These are phyloP conservation scores for Pollachius pollachius DNA, from an alignment of 2,113 vertebrate species.

Conservation along the genomic window DNA sequence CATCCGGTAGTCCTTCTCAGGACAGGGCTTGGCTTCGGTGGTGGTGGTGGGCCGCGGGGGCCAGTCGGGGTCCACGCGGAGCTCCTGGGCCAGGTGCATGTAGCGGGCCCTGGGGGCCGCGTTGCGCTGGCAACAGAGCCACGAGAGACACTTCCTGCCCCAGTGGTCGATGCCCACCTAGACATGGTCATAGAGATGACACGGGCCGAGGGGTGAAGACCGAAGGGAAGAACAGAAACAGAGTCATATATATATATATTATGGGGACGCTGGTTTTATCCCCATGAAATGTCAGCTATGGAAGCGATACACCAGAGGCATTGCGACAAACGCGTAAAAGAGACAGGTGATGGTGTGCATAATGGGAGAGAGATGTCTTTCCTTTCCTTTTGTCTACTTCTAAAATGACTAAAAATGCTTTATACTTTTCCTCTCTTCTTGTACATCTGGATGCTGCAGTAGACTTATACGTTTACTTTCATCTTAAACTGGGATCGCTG, in stretches of 20 bases:
- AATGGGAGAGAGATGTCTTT: background rate
- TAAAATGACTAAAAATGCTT: background rate
- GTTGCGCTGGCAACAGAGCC: conserved; percentile 72
- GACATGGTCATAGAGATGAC: background rate
- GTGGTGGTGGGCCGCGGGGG: conserved; percentile 95
- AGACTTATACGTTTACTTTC: no score
- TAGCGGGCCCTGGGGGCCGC: conserved; percentile 89
- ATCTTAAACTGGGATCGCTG: no score
- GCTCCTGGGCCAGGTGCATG: conserved; percentile 94
- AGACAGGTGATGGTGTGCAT: background rate
- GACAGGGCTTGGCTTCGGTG: conserved; percentile 85
- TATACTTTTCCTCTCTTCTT: no score
- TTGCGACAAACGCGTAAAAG: background rate
- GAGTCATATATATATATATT: no score
- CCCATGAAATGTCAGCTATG: no score
- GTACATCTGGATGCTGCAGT: no score
- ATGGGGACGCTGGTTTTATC: no score
- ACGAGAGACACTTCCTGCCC: conserved; percentile 71
- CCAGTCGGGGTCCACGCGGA: conserved; percentile 93
- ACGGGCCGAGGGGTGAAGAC: background rate
- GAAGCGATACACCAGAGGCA: no score
- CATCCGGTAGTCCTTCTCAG: conserved; percentile 83
- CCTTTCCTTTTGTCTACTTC: background rate
- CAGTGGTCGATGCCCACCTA: conserved; percentile 78
- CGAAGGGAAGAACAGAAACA: background rate